Evolutionary conservation across 2,797 vertebrate species (phyloP).

Genomic region (Tangara arthus): DNA sequence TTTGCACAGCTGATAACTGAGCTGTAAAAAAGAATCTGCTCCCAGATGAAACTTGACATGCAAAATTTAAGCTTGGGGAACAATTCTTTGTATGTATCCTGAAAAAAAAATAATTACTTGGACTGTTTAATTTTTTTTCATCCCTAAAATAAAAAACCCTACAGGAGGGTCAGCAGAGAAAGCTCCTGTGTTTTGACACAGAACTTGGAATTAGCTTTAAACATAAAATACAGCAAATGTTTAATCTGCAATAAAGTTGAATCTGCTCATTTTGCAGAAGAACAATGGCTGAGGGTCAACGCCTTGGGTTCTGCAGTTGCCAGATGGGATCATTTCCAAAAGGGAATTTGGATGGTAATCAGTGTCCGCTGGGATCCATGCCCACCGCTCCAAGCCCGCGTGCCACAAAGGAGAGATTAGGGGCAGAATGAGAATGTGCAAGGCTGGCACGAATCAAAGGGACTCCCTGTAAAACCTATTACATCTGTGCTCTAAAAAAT

Average conservation of each 20-base stretch:
- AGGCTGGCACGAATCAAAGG: slow-evolving; percentile 63
- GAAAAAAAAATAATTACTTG: neutral
- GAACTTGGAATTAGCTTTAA: slow-evolving; percentile 21
- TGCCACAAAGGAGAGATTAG: slow-evolving; percentile 68
- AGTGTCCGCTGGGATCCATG: slow-evolving; percentile 62
- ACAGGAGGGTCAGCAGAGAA: slow-evolving; percentile 9
- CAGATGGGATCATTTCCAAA: slow-evolving; percentile 63
- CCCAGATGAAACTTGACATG: slow-evolving; percentile 55
- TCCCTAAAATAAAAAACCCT: neutral
- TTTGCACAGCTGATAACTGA: slow-evolving; percentile 65
- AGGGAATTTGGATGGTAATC: slow-evolving; percentile 64
- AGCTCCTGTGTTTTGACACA: slow-evolving; percentile 27
- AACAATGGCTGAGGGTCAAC: slow-evolving; percentile 46
- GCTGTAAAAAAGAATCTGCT: slow-evolving; percentile 56
- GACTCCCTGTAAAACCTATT: slow-evolving; percentile 66
- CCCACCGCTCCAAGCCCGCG: slow-evolving; percentile 15
- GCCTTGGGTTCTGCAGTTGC: slow-evolving; percentile 45
- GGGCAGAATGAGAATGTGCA: slow-evolving; percentile 67
- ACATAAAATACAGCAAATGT: slow-evolving; percentile 31
- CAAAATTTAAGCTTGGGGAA: slow-evolving; percentile 54
- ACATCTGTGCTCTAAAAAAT: slow-evolving; percentile 58
- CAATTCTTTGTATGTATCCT: neutral
- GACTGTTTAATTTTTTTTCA: slow-evolving; percentile 34
- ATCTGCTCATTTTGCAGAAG: slow-evolving; percentile 53
- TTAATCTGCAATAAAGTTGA: slow-evolving; percentile 50